Evolutionary conservation across 2,113 vertebrate species (phyloP).

Genomic region (Panurus biarmicus): DNA sequence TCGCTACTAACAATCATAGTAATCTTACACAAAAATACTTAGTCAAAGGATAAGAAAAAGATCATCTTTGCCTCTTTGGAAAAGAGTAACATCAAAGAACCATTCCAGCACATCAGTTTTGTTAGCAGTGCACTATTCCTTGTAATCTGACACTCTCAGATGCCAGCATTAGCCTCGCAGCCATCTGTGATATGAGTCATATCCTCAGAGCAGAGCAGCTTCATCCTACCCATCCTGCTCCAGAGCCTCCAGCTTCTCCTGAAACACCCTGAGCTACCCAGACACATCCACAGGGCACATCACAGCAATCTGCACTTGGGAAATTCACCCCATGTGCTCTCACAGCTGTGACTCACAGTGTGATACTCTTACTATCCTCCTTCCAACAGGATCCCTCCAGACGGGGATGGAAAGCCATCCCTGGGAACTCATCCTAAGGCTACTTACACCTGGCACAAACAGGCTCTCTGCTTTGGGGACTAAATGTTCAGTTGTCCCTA

Average conservation of each 20-base stretch:
- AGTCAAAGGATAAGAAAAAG: neutral
- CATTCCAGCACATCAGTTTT: neutral
- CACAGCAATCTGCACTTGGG: neutral
- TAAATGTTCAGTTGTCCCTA: neutral
- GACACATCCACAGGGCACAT: neutral
- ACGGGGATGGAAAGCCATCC: neutral
- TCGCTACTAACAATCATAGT: neutral
- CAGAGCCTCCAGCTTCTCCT: neutral
- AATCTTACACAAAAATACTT: neutral
- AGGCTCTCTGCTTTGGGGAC: neutral
- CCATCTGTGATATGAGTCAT: neutral
- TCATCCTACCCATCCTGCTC: neutral
- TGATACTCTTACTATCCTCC: neutral
- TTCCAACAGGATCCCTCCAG: neutral
- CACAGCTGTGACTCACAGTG: neutral
- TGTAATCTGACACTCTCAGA: neutral
- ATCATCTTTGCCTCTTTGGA: neutral
- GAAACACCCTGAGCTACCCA: neutral
- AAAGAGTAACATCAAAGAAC: neutral
- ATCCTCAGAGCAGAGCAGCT: neutral
- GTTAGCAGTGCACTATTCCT: neutral
- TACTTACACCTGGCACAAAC: neutral
- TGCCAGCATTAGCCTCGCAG: neutral
- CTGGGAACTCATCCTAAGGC: neutral
- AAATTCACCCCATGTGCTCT: neutral